These are phyloP conservation scores for Eurypyga helias DNA, from an alignment of 2,113 vertebrate species.

Conservation along the genomic window DNA sequence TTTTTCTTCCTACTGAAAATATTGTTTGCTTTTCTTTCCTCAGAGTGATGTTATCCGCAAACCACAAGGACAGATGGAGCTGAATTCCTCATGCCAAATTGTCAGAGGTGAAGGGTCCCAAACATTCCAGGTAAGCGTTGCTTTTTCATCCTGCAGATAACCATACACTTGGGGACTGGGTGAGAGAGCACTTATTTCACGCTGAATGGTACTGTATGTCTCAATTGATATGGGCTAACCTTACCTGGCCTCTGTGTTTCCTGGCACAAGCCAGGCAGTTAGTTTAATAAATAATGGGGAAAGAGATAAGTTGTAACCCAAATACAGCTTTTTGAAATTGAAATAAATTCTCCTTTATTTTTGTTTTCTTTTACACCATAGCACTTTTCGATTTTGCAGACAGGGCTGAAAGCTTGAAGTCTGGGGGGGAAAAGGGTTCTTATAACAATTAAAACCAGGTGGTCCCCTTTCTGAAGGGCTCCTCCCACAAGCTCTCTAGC, in stretches of 20 bases:
- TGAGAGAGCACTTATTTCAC: not conserved
- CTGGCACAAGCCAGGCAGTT: not conserved
- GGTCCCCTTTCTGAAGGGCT: not conserved
- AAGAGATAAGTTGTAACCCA: not conserved
- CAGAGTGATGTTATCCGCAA: conserved; percentile 90
- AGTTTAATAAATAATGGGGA: not conserved
- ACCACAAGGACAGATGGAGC: conserved; percentile 88
- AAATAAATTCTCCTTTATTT: not conserved
- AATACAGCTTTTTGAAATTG: not conserved
- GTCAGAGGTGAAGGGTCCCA: conserved; percentile 86
- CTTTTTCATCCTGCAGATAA: not conserved
- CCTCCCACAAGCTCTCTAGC: not conserved
- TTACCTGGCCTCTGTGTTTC: not conserved
- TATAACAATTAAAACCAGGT: not conserved
- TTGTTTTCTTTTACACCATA: not conserved
- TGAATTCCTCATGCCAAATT: conserved; percentile 86
- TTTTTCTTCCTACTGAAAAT: not conserved
- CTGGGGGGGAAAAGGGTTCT: not conserved
- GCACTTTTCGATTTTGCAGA: not conserved
- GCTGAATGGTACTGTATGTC: not conserved
- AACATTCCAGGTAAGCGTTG: conserved; percentile 83
- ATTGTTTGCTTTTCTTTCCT: not conserved
- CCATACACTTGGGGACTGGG: not conserved
- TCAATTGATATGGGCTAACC: not conserved
- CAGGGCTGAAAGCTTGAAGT: not conserved